Evolutionary conservation across 2,113 vertebrate species (phyloP), one percentile per base, ranked within the genome.

Genomic region (Pampusana beccarii): DNA sequence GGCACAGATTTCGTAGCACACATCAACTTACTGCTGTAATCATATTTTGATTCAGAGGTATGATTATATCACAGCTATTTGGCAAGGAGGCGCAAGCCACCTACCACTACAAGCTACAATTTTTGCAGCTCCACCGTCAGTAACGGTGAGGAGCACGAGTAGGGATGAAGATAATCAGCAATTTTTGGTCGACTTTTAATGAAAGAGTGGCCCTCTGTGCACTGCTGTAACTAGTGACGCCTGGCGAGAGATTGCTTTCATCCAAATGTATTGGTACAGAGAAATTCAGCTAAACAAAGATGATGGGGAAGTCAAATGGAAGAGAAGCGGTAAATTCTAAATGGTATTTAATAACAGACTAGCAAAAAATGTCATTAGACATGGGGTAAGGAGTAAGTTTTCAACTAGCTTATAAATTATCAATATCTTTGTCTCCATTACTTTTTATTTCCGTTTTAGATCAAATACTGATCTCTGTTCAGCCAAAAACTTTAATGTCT

Each of bases 401-500:
- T 90, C 84, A 92, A 86, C 83, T 14, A 64, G 13, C 70, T 87
- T 74, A 71, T n/a, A 46, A 53, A 85, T 48, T 65, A 31, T 69
- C 80, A 85, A 93, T 94, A 94, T 86, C 62, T 78, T 31, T 75
- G 36, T 29, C 48, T 92, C 26, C 33, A 85, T 9, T 16, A 56
- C 17, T 90, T 79, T 66, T 85, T 75, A 44, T 78, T 82, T 64
- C 31, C 28, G 65, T 92, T 95, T 92, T 83, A 91, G 56, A 90
- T 88, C 80, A 91, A 93, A 79, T 87, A 71, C 53, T 40, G n/a
- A 83, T 89, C 53, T 92, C 70, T 93, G 66, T 77, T 93, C 87
- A 95, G 81, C 56, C 71, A 95, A 90, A 60, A 83, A 19, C 28
- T 92, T 33, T 6, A 95, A 23, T 31, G 88, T n/a, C 88, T 93